Evolutionary conservation across 2,113 vertebrate species (phyloP).

Genomic region (Hippoglossus stenolepis): DNA sequence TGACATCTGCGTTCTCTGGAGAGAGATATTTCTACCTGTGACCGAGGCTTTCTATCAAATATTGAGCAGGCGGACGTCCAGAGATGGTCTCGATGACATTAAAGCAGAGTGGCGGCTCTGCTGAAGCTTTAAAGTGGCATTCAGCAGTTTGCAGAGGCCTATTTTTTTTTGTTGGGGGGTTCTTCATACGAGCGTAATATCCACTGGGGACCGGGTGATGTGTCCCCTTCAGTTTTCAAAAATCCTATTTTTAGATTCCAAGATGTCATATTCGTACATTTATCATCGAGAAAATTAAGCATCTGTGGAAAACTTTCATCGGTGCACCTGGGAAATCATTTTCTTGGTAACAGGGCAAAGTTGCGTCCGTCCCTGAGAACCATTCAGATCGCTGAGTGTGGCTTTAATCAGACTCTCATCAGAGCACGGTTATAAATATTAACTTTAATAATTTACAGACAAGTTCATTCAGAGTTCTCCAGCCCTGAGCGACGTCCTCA

Average conservation of each 20-base stretch:
- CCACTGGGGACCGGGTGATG: not conserved
- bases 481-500: not conserved
- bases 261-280: not conserved
- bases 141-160: slow-evolving; percentile 21
- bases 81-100: slow-evolving; percentile 62
- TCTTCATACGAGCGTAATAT: not conserved
- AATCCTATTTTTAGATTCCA: not conserved
- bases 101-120: slow-evolving; percentile 57
- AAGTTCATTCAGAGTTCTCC: slow-evolving; percentile 65
- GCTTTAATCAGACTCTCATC: slow-evolving; percentile 49
- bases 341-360: not conserved
- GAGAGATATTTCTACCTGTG: slow-evolving; percentile 72
- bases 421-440: slow-evolving; percentile 38
- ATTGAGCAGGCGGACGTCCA: slow-evolving; percentile 70
- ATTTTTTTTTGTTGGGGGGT: too few species aligned
- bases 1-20: slow-evolving; percentile 51
- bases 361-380: not conserved
- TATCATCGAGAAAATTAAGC: not conserved
- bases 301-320: not conserved
- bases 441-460: slow-evolving; percentile 64
- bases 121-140: slow-evolving; percentile 54
- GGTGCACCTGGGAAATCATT: not conserved
- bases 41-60: slow-evolving; percentile 77
- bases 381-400: slow-evolving; percentile 17
- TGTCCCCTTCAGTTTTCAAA: not conserved